Base-by-base conservation (phyloP, 2,797 vertebrate genomes). In the Aulostomus chinensis region DNA sequence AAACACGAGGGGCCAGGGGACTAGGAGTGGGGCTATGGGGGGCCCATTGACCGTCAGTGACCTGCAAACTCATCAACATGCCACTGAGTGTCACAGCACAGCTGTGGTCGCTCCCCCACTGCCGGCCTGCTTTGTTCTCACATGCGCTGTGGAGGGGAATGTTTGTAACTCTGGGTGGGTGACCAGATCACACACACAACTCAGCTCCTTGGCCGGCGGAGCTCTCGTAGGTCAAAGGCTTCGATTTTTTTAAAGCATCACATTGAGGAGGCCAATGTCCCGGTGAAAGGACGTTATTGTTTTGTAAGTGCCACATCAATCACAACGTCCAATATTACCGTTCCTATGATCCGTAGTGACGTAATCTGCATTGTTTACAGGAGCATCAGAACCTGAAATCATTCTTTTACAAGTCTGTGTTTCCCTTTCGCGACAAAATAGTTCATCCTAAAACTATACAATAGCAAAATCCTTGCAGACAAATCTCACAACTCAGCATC, bases 1-100 rank as follows among this genome's bases (percentile, higher is more conserved):
- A 92, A 91, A 82, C 69, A 76, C 78, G 67, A 74, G 83, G 77
- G 84, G 78, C 76, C 77, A 78, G 73, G 53, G 75, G 80, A 84
- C 77, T 70, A 81, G 70, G 53, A 86, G 72, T 82, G 83, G 78
- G 81, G 73, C 83, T 76, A 76, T 78, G 80, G 86, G 88, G 86
- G 86, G 85, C 83, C 83, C 74, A 87, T 80, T 90, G 87, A 78
- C 86, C 83, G 62, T 72, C 79, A 74, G 62, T 90, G 90, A 91
- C 89, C 89, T 88, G 79, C 78, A 89, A 90, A 86, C 86, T 90
- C 85, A 90, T 90, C 86, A 85, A 87, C 88, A 91, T 89, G 89
- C 87, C 89, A 88, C 88, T 78, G 83, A 81, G 81, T 86, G 85
- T 78, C 83, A 86, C 70, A 84, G 83, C 62, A 62, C 73, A 85